A percentile compares a stretch with the other conserved stretches of the same genome.
These are phyloP conservation scores for Zygothrica quintamaculata DNA, from an alignment of 2,888 invertebrate genomes.

Conservation along the genomic window DNA sequence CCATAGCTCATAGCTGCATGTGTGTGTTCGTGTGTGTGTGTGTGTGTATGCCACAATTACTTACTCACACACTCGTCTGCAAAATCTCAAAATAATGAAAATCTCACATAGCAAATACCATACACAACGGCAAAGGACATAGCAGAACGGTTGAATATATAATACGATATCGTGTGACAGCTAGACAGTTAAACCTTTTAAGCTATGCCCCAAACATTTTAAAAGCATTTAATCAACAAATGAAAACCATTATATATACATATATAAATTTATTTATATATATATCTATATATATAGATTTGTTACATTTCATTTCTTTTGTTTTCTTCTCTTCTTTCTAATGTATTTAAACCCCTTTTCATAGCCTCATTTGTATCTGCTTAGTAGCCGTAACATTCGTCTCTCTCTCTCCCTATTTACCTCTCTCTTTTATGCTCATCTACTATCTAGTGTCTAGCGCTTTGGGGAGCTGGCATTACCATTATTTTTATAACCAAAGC, in stretches of 20 bases:
- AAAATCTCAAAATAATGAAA: slow-evolving; percentile 14
- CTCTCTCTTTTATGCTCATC: not conserved
- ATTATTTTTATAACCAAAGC: slow-evolving; percentile 63
- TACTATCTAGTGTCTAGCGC: not conserved
- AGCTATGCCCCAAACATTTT: slow-evolving; percentile 1
- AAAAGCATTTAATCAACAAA: slow-evolving; percentile 41
- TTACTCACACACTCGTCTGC: slow-evolving; percentile 24
- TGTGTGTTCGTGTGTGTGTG: too few species aligned
- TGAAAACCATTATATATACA: slow-evolving; percentile 19
- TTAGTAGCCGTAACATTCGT: not conserved
- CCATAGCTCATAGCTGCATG: slow-evolving; percentile 7
- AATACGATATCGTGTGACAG: slow-evolving; percentile 15
- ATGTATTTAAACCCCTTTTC: slow-evolving; percentile 5
- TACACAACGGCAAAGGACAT: too few species aligned
- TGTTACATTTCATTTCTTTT: too few species aligned
- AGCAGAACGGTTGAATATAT: slow-evolving; percentile 14
- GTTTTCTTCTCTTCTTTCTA: not conserved
- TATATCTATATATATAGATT: not conserved
- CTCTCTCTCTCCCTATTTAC: not conserved
- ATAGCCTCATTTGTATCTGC: slow-evolving; percentile 1
- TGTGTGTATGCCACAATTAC: too few species aligned
- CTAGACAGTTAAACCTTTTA: slow-evolving; percentile 21
- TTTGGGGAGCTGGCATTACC: slow-evolving; percentile 36
- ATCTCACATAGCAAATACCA: slow-evolving; percentile 8
- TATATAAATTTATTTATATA: not conserved